Conservation (phyloP, 1,140 invertebrate species). For the Meteorus sp. region DNA sequence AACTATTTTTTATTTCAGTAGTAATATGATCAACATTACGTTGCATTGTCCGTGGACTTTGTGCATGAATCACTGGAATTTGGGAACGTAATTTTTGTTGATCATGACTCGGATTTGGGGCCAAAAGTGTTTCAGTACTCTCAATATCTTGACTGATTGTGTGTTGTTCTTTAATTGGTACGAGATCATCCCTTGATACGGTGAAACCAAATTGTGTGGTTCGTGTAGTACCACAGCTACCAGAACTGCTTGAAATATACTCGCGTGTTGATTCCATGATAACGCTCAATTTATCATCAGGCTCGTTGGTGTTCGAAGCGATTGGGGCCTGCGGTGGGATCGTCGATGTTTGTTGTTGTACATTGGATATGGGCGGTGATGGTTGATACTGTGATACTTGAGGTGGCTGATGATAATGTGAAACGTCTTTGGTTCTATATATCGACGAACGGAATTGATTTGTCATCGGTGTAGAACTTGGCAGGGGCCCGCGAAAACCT, state of each 20-base stretch:
- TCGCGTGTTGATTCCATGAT: conserved; percentile 52
- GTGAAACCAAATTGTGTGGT: conserved; percentile 42
- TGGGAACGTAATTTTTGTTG: conserved; percentile 51
- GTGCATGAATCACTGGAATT: conserved; percentile 54
- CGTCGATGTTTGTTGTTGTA: no score
- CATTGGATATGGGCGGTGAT: no score
- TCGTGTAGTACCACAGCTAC: conserved; percentile 38
- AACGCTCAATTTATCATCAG: conserved; percentile 48
- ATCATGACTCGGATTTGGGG: conserved; percentile 41
- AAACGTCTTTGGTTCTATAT: conserved; percentile 38
- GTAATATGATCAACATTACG: conserved; percentile 57
- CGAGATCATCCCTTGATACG: conserved; percentile 43
- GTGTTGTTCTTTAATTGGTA: conserved; percentile 45
- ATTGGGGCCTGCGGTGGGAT: conserved; percentile 14
- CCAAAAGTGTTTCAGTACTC: conserved; percentile 26
- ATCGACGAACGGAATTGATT: conserved; percentile 43
- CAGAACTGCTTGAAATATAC: conserved; percentile 50
- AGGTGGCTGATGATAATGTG: conserved; percentile 30
- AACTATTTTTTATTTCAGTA: conserved; percentile 55
- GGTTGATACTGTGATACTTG: conserved; percentile 27
- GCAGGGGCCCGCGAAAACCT: conserved; percentile 41
- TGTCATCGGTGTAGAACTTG: conserved; percentile 49
- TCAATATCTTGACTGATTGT: conserved; percentile 31
- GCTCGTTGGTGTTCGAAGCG: conserved; percentile 22
- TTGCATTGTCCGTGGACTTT: conserved; percentile 56